A percentile compares a stretch with the other conserved stretches of the same genome.
phyloP scores from a whole-genome alignment of 2,888 invertebrate species.

The Chloroclysta siterata region DNA sequence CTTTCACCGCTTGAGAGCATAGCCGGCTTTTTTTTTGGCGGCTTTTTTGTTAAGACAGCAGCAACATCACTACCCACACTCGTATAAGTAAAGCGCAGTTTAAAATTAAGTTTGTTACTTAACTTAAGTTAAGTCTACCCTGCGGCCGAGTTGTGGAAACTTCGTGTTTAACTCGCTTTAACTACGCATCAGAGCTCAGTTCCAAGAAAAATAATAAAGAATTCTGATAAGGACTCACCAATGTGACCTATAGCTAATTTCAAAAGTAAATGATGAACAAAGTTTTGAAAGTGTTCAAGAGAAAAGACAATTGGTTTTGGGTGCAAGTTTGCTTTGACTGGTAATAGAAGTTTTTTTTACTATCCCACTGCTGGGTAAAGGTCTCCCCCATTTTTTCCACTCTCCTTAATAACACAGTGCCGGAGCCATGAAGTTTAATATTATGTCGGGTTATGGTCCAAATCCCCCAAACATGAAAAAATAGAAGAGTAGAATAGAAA shows the following conservation, averaged over 20 bases:
- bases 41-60: not conserved
- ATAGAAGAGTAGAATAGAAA: no score
- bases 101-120: constrained; percentile 53
- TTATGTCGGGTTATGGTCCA: no score
- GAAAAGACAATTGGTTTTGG: no score
- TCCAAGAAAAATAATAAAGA: constrained; percentile 24
- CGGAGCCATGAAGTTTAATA: no score
- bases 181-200: constrained; percentile 23
- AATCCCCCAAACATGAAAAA: no score
- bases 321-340: no score
- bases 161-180: constrained; percentile 31
- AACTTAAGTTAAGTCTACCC: constrained; percentile 45
- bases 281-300: not conserved
- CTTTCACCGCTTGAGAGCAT: no score
- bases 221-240: constrained; percentile 16
- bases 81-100: constrained; percentile 44
- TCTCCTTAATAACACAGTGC: no score
- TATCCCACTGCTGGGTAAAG: no score
- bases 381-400: no score
- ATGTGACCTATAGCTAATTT: constrained; percentile 4
- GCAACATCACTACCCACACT: constrained; percentile 15
- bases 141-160: constrained; percentile 33
- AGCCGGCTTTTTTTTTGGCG: not conserved
- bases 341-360: no score
- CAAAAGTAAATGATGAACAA: not conserved